Percentiles rank a stretch among this genome's conserved stretches.
phyloP scores from a whole-genome alignment of 2,888 invertebrate species.

The Nesidiocoris tenuis region DNA sequence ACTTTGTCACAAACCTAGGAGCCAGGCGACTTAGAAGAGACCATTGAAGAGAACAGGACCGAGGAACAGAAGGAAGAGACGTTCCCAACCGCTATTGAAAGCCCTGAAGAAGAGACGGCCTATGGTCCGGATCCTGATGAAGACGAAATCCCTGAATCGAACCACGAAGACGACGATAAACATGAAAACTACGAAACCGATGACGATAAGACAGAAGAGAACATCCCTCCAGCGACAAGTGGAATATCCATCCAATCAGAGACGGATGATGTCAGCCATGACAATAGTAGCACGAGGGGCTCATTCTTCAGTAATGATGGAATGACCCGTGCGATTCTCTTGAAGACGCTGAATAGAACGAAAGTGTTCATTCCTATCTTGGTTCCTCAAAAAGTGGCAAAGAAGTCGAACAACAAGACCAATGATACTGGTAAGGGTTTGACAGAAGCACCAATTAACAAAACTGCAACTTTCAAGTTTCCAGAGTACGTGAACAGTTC shows the following conservation, averaged over 20 bases:
- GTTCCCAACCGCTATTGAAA: too few relatives aligned
- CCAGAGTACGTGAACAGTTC: not conserved
- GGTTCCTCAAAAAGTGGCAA: slow-evolving; percentile 4
- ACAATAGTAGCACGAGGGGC: too few relatives aligned
- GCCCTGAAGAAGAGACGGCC: too few relatives aligned
- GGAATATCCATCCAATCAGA: too few relatives aligned
- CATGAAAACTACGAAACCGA: not conserved
- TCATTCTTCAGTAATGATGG: too few relatives aligned
- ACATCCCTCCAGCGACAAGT: not conserved
- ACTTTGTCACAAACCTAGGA: too few relatives aligned
- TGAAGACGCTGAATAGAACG: slow-evolving; percentile 25
- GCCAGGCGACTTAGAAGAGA: too few relatives aligned
- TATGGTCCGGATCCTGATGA: too few relatives aligned
- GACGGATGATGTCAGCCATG: too few relatives aligned
- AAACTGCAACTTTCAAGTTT: not conserved
- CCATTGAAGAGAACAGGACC: too few relatives aligned
- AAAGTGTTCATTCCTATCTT: slow-evolving; percentile 18
- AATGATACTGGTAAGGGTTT: not conserved
- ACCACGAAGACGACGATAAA: not conserved
- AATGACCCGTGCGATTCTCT: slow-evolving; percentile 8
- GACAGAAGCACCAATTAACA: not conserved
- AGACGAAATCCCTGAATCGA: not conserved
- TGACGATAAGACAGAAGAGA: not conserved
- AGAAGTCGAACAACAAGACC: slow-evolving; percentile 1
- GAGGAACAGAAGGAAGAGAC: too few relatives aligned